phyloP scores from a whole-genome alignment of 2,888 invertebrate species.

The Drosophila vallismaia region DNA sequence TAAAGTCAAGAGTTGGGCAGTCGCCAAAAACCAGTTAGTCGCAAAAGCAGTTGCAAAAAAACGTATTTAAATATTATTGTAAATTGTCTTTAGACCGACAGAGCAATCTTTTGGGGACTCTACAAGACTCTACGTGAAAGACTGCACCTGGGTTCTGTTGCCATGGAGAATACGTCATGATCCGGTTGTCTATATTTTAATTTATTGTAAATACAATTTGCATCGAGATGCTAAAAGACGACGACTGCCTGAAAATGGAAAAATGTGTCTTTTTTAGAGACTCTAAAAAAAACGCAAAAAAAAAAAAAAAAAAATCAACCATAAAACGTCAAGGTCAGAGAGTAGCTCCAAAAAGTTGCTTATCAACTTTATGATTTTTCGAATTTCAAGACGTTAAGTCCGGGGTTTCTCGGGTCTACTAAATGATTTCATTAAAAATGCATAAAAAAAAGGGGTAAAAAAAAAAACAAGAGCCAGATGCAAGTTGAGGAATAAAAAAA shows the following conservation, averaged over 20 bases:
- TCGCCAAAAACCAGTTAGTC: slow-evolving; percentile 47
- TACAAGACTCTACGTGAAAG: slow-evolving; percentile 16
- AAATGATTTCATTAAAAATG: slow-evolving; percentile 73
- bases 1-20: slow-evolving; percentile 29
- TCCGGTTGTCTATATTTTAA: slow-evolving; percentile 10
- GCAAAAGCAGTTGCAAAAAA: slow-evolving; percentile 45
- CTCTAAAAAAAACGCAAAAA: background rate
- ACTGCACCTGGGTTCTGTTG: slow-evolving; percentile 36
- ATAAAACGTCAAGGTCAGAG: slow-evolving; percentile 51
- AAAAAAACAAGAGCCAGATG: slow-evolving; percentile 21
- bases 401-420: slow-evolving; percentile 21
- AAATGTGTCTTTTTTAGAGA: slow-evolving; percentile 37
- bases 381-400: slow-evolving; percentile 3
- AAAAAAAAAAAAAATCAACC: slow-evolving; percentile 15
- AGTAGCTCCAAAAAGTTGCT: slow-evolving; percentile 60
- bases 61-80: slow-evolving; percentile 46
- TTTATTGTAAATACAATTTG: slow-evolving; percentile 41
- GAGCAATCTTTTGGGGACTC: slow-evolving; percentile 14
- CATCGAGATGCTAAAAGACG: slow-evolving; percentile 38
- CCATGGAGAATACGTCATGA: background rate
- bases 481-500: slow-evolving; percentile 26
- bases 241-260: slow-evolving; percentile 52
- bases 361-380: slow-evolving; percentile 58
- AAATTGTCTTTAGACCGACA: slow-evolving; percentile 37
- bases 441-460: slow-evolving; percentile 54